Evolutionary conservation across 1,140 invertebrate species (phyloP).

Genomic region (Alviniconcha marisindica): DNA sequence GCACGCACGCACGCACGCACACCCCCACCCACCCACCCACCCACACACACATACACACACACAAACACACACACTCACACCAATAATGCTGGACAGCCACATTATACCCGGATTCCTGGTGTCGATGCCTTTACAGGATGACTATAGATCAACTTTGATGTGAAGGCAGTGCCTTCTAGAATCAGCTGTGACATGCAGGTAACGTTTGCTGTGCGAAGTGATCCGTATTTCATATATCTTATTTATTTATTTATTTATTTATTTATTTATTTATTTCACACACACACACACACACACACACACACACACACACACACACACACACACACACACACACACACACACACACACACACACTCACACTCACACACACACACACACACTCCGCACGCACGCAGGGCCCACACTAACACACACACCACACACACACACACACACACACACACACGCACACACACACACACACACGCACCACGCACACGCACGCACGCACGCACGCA

Average conservation of each 20-base stretch:
- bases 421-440: not conserved
- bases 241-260: too few species aligned
- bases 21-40: not conserved
- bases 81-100: too few species aligned
- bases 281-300: conserved; percentile 13
- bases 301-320: conserved; percentile 13
- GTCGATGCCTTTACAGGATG: too few species aligned
- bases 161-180: too few species aligned
- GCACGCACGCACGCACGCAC: not conserved
- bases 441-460: not conserved
- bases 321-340: conserved; percentile 6
- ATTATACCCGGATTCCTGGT: too few species aligned
- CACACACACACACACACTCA: conserved; percentile 13
- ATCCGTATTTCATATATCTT: too few species aligned
- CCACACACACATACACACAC: not conserved
- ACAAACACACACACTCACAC: not conserved
- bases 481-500: conserved; percentile 7
- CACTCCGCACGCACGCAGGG: not conserved
- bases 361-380: conserved; percentile 18
- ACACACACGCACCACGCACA: not conserved
- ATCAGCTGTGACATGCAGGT: too few species aligned
- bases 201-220: too few species aligned
- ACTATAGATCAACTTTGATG: too few species aligned
- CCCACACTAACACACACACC: conserved; percentile 8
- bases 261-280: too few species aligned